Base-by-base conservation (phyloP, 2,797 vertebrate species). In the Ciconia nigra region DNA sequence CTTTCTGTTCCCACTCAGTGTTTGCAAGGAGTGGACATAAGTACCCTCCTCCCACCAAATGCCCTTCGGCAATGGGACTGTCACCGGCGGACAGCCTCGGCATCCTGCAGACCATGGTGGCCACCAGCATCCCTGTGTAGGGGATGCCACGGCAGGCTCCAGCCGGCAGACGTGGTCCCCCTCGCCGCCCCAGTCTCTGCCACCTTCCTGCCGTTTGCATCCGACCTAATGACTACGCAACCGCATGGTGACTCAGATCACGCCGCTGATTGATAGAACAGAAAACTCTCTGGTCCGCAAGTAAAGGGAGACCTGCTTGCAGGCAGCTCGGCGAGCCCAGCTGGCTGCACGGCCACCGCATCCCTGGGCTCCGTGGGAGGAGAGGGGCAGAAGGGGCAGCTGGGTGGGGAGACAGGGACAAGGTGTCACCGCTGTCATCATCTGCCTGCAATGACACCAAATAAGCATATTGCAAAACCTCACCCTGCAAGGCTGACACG, bases 171-270 rank as follows among this genome's bases (percentile, higher is more conserved):
- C 13, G 1, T 1, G 7, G 37, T 71, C 15, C 35, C 26, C n/a
- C 9, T 39, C 9, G 1, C n/a, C 5, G 0, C 26, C 15, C 39
- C 3, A 1, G 31, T 24, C 76, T 67, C 70, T 1, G 1, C 13
- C 65, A 69, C 59, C 29, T 72, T 78, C 66, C 66, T 33, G 49
- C 58, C 1, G 0, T 49, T 72, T 31, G 66, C 31, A 16, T 61
- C 80, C 2, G 2, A 54, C 58, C 37, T 51, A 33, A 84, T 0
- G 2, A 11, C 63, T 46, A 2, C 1, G 2, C 29, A 35, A 15
- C 46, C 2, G 0, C 13, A 2, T 2, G 2, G 52, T 24, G 80
- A 49, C 21, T 61, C 3, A 0, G 4, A 55, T 55, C 84, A 44
- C 0, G 1, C 31, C 1, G 2, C 25, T 11, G 28, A 21, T 76